Evolutionary conservation across 2,797 vertebrate genomes (phyloP).

Genomic region (Neosilurus hyrtlii): DNA sequence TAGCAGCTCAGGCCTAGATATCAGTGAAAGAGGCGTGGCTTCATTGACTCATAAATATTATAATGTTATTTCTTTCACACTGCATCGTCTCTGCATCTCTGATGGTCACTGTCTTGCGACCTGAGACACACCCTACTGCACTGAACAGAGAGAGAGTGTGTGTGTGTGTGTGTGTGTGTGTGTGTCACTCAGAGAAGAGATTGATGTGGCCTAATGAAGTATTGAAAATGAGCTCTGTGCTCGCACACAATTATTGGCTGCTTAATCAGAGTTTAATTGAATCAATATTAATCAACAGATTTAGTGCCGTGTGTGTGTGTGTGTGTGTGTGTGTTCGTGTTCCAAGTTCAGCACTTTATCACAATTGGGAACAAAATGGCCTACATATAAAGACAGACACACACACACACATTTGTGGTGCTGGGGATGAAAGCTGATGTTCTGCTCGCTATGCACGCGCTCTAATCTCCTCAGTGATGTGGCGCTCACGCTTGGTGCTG

Average conservation of each 20-base stretch:
- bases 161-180: neutral
- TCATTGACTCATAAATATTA: neutral
- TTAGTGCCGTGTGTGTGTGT: neutral
- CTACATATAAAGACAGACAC: constrained; percentile 3
- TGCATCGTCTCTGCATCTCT: neutral
- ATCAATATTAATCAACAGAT: constrained; percentile 32
- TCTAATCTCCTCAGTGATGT: neutral
- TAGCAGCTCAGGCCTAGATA: too few species aligned
- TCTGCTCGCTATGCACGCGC: neutral
- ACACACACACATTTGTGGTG: neutral
- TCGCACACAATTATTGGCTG: constrained; percentile 26
- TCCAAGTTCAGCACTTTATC: neutral
- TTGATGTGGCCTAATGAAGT: constrained; percentile 18
- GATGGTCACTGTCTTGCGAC: neutral
- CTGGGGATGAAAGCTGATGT: constrained; percentile 1
- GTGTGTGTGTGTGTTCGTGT: neutral
- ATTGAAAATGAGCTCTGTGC: constrained; percentile 27
- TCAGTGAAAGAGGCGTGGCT: neutral
- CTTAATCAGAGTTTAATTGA: constrained; percentile 44
- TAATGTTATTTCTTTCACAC: neutral
- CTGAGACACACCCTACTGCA: neutral
- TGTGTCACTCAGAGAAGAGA: neutral
- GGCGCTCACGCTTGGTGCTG: neutral
- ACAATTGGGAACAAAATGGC: neutral
- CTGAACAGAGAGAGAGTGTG: neutral